phyloP scores from a whole-genome alignment of 2,888 invertebrate species.

The Bursaphelenchus okinawaensis region DNA sequence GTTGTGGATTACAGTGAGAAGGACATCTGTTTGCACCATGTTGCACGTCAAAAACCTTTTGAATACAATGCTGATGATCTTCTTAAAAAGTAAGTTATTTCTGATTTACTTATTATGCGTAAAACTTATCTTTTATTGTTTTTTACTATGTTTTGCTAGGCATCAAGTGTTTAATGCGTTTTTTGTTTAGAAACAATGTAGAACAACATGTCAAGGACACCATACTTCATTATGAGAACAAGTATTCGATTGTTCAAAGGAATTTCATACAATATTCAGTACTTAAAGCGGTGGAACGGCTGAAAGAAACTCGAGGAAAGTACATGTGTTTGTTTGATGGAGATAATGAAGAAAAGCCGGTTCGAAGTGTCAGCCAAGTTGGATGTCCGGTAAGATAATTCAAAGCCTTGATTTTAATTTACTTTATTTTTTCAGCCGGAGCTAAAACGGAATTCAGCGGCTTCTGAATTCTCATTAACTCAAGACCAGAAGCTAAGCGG shows the following conservation, averaged over 20 bases:
- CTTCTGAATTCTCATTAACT: neutral
- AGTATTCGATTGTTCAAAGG: slow-evolving; percentile 29
- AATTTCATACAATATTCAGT: slow-evolving; percentile 26
- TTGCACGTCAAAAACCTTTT: slow-evolving; percentile 16
- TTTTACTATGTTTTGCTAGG: neutral
- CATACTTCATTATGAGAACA: slow-evolving; percentile 20
- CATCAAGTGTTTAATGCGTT: slow-evolving; percentile 3
- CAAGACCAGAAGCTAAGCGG: slow-evolving; percentile 11
- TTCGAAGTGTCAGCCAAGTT: slow-evolving; percentile 16
- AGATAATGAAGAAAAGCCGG: slow-evolving; percentile 10
- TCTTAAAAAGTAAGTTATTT: neutral
- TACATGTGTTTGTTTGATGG: slow-evolving; percentile 25
- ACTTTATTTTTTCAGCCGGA: neutral
- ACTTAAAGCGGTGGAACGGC: slow-evolving; percentile 11
- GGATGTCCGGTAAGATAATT: neutral
- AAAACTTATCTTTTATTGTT: too few species aligned
- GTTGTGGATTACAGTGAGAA: slow-evolving; percentile 29
- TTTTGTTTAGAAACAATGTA: slow-evolving; percentile 21
- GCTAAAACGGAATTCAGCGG: slow-evolving; percentile 14
- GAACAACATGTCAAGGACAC: slow-evolving; percentile 31
- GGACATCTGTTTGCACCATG: slow-evolving; percentile 25
- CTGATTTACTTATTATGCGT: slow-evolving; percentile 9
- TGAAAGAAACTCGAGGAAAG: slow-evolving; percentile 5
- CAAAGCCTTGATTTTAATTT: neutral
- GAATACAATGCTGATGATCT: neutral